Conservation (phyloP, 2,113 vertebrate species). For the Crocuta crocuta region DNA sequence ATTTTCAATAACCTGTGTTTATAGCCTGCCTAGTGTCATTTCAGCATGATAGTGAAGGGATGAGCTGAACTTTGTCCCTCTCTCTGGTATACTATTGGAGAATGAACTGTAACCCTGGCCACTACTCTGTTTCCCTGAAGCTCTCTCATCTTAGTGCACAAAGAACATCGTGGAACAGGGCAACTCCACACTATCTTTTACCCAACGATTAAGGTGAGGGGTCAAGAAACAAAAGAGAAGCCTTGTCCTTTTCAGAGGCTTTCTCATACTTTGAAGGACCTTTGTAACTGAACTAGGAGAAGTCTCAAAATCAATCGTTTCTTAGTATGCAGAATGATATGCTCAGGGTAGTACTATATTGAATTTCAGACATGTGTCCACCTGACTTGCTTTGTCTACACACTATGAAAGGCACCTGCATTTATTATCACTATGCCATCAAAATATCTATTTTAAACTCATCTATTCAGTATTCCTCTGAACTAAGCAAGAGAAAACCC, state of each 20-base stretch:
- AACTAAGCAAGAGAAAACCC: not conserved
- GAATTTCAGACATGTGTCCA: not conserved
- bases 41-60: not conserved
- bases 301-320: not conserved
- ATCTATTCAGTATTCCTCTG: not conserved
- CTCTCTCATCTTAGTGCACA: not conserved
- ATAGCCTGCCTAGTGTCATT: not conserved
- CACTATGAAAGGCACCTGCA: not conserved
- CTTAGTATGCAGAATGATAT: not conserved
- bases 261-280: not conserved
- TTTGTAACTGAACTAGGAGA: not conserved
- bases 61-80: not conserved
- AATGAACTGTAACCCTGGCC: not conserved
- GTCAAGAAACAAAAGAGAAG: conserved; percentile 6
- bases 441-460: conserved; percentile 4
- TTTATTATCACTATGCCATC: not conserved
- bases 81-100: not conserved
- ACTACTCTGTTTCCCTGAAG: not conserved
- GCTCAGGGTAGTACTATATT: not conserved
- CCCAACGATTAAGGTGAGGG: not conserved
- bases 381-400: not conserved
- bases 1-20: not conserved
- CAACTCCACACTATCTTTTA: not conserved
- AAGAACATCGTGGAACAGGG: not conserved
- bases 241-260: not conserved